Percentiles rank a stretch among this genome's conserved stretches.
phyloP scores from a whole-genome alignment of 2,888 invertebrate species.

The Tridacna crocea region DNA sequence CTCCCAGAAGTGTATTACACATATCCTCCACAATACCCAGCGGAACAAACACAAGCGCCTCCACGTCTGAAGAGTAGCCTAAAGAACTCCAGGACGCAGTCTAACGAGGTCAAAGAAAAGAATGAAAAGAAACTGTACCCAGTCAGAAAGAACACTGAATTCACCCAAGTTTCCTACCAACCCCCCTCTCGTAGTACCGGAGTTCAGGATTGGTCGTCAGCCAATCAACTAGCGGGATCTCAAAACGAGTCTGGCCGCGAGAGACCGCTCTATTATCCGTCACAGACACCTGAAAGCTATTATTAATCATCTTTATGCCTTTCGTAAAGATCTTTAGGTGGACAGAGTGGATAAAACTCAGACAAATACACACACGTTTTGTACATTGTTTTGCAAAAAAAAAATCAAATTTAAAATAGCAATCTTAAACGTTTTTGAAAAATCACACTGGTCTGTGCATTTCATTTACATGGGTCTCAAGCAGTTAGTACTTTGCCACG shows the following conservation, averaged over 20 bases:
- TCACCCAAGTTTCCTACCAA: slow-evolving; percentile 13
- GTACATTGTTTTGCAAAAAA: too few relatives aligned
- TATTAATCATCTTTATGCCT: too few relatives aligned
- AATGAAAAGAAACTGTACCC: slow-evolving; percentile 12
- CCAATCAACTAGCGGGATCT: background rate
- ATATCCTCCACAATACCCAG: slow-evolving; percentile 2
- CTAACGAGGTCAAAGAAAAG: background rate
- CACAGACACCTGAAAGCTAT: slow-evolving; percentile 13
- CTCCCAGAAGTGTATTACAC: background rate
- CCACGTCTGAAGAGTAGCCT: slow-evolving; percentile 13
- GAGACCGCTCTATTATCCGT: background rate
- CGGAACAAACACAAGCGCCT: background rate
- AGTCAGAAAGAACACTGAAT: slow-evolving; percentile 16
- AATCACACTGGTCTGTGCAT: too few relatives aligned
- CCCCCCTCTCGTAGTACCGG: slow-evolving; percentile 9
- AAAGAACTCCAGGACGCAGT: background rate
- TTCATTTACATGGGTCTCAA: too few relatives aligned
- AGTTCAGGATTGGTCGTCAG: background rate
- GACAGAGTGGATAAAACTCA: too few relatives aligned
- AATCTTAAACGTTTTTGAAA: too few relatives aligned
- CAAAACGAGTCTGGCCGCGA: background rate
- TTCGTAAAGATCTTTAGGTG: too few relatives aligned
- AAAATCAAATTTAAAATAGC: too few relatives aligned
- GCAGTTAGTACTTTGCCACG: too few relatives aligned
- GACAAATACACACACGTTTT: too few relatives aligned